Evolutionary conservation across 2,888 invertebrate genomes (phyloP), one percentile per base, ranked within the genome.

Genomic region (Drosophila leonis): DNA sequence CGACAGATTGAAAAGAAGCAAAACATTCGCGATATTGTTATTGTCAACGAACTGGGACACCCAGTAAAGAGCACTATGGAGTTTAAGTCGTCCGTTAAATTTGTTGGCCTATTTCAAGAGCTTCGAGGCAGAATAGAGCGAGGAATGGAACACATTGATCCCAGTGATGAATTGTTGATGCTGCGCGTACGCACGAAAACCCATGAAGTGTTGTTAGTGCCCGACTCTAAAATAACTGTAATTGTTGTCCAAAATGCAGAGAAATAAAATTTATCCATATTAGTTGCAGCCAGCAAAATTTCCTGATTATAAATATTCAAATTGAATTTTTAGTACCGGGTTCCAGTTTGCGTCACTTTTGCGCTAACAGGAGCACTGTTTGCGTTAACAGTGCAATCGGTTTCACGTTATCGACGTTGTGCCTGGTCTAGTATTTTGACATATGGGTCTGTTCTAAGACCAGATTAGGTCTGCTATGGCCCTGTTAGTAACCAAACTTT

Each of bases 11-110:
- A 82, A 42, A 51, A 81, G 31, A 85, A 90, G 52, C 87, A 91
- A 33, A 91, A 91, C 41, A 76, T 93, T 1, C 74, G 78, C 0
- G 92, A 92, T 62, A 81, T 93, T 33, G 83, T 93, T 4, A 83
- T 93, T 37, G 65, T 92, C 6, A 93, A 92, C 48, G 79, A 88
- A 15, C 64, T 65, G 18, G 92, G 92, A 0, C 88, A 92, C 88
- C 92, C 92, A 4, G 79, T 93, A 0, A 91, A 89, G 44, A 90
- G 91, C 13, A 91, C 92, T 1, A 91, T 93, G 92, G 75, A 80
- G 4, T 60, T 68, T 1, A 49, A 71, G 2, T 56, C 48, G 2
- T 85, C 92, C 6, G 78, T 93, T 1, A 82, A 91, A 48, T 90
- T 91, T 74, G 83, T 90, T 15, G 93, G 93, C 0, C 78, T 88